These are phyloP conservation scores for Sapayoa aenigma DNA, from an alignment of 2,113 vertebrate species.

Conservation along the genomic window DNA sequence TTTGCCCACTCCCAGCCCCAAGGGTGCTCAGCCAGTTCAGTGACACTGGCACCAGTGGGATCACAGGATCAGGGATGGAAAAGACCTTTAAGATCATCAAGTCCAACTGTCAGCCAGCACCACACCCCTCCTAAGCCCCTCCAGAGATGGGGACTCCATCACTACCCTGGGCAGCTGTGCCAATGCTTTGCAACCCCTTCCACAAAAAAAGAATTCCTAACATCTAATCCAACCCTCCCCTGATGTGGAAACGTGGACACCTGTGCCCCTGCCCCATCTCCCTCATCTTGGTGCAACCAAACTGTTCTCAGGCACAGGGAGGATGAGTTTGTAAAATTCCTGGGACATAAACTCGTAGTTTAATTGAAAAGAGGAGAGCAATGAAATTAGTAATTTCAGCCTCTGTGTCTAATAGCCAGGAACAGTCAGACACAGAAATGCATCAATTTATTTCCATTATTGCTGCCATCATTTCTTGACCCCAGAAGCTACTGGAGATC, in stretches of 20 bases:
- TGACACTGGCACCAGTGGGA: not conserved
- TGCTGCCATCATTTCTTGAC: not conserved
- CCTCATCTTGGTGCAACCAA: rapidly evolving
- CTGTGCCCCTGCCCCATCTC: rapidly evolving
- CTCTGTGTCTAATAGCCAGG: not conserved
- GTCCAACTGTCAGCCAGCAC: not conserved
- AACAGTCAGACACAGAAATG: not conserved
- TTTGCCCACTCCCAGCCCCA: not conserved
- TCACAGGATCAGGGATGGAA: rapidly evolving
- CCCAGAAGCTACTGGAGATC: not conserved
- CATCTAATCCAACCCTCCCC: rapidly evolving
- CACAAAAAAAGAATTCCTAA: rapidly evolving
- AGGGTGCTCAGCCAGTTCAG: rapidly evolving
- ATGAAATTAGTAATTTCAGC: not conserved
- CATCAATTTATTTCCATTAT: not conserved
- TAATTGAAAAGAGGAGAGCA: not conserved
- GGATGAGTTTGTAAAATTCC: not conserved
- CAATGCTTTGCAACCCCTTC: not conserved
- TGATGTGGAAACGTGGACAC: rapidly evolving
- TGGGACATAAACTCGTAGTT: rapidly evolving
- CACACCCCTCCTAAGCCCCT: not conserved
- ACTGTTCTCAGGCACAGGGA: not conserved
- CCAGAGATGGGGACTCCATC: not conserved
- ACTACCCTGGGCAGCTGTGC: not conserved
- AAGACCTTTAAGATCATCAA: not conserved